Evolutionary conservation across 2,888 invertebrate species (phyloP).

Genomic region (Choristoneura rosaceana): DNA sequence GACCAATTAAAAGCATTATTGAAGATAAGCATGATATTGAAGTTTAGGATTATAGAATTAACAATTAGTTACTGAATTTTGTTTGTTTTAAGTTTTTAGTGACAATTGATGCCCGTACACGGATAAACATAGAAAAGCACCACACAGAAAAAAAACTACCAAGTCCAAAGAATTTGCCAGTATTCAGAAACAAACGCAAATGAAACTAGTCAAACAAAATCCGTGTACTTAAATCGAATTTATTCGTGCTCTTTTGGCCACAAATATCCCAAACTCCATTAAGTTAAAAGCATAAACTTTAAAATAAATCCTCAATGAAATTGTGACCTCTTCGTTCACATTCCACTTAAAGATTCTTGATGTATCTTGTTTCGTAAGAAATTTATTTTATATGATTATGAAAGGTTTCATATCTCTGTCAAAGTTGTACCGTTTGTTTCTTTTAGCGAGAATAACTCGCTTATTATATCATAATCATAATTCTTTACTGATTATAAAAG

Average conservation of each 20-base stretch:
- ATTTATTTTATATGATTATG: background rate
- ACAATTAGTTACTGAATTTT: too few species aligned
- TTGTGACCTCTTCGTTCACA: background rate
- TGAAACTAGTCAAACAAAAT: background rate
- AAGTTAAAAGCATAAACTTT: constrained; percentile 11
- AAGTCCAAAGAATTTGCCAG: too few species aligned
- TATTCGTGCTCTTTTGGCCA: background rate
- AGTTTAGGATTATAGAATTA: too few species aligned
- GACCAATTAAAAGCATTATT: too few species aligned
- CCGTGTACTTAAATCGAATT: background rate
- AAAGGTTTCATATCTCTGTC: constrained; percentile 1
- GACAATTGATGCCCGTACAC: too few species aligned
- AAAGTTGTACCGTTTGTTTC: background rate
- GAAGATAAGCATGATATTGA: too few species aligned
- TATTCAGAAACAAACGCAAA: background rate
- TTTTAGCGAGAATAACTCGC: background rate
- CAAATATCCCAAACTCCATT: background rate
- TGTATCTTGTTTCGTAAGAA: constrained; percentile 4
- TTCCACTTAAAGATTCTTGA: constrained; percentile 8
- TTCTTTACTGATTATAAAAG: too few species aligned
- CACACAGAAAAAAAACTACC: too few species aligned
- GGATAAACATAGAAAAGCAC: too few species aligned
- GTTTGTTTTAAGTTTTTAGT: too few species aligned
- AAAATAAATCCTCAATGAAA: background rate
- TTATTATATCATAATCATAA: too few species aligned